Evolutionary conservation across 2,113 vertebrate genomes (phyloP), one percentile per base, ranked within the genome.

Genomic region (Cepphus grylle): DNA sequence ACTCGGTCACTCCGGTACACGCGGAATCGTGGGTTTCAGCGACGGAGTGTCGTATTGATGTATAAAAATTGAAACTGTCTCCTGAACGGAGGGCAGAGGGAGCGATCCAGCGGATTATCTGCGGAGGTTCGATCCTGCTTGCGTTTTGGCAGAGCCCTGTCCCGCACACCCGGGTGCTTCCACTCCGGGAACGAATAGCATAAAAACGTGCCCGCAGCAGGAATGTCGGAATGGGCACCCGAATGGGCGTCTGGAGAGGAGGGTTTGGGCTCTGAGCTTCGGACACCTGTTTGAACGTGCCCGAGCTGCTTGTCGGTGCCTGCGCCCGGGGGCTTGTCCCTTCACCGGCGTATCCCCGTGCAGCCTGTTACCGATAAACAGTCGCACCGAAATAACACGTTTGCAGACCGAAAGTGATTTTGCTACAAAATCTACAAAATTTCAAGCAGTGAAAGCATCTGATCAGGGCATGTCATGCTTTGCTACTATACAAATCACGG

Each of bases 171-270:
- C 1, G 0, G 58, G 72, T 23, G 15, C 27, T 19, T 10, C 16
- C 3, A 5, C 47, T 32, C 4, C 1, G 2, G 40, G 40, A 59
- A 38, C 2, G 2, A 18, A 4, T 3, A 12, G 21, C 21, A 2
- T 18, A 38, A 47, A 66, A 62, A 16, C 3, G 4, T 17, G 8
- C 12, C 61, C 26, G 59, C 40, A 11, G 26, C 38, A n/a, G 2
- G 1, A 13, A 17, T 29, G 4, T 22, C 5, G 9, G 15, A 14
- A 6, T 0, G 9, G 26, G 40, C 11, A 17, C 5, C 9, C 5
- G 30, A 34, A 50, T 0, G 21, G 65, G 43, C 38, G 5, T 61
- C 52, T 18, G 23, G 13, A 40, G 52, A 65, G 29, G 34, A 34
- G 36, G 38, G 15, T 17, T 56, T 63, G n/a, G 42, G 16, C 29